Evolutionary conservation across 2,113 vertebrate genomes (phyloP).

Genomic region (Strix aluco): DNA sequence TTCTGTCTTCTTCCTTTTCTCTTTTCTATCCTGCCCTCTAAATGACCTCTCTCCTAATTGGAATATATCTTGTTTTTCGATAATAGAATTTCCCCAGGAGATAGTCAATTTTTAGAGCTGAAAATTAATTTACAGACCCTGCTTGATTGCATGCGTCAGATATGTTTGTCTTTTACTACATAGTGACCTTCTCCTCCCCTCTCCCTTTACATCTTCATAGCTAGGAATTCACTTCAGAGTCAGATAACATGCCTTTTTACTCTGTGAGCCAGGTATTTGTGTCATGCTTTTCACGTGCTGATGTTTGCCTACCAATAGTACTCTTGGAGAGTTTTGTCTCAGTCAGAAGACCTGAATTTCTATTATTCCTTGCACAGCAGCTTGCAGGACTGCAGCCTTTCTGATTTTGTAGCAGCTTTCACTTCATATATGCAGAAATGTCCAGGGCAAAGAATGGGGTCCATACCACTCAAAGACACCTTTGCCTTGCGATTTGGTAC

Average conservation of each 20-base stretch:
- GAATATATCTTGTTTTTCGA: slow-evolving; percentile 69
- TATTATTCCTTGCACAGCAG: neutral
- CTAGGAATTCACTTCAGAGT: neutral
- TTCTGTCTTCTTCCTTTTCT: neutral
- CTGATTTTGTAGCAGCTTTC: neutral
- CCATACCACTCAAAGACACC: rapidly evolving
- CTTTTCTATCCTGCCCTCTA: slow-evolving; percentile 43
- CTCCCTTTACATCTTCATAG: slow-evolving; percentile 31
- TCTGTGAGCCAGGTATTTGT: neutral
- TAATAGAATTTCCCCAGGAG: slow-evolving; percentile 69
- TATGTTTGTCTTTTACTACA: slow-evolving; percentile 62
- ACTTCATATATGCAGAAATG: neutral
- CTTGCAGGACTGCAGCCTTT: neutral
- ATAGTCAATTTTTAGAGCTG: slow-evolving; percentile 62
- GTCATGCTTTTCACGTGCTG: neutral
- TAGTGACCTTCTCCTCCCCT: slow-evolving; percentile 55
- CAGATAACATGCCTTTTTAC: neutral
- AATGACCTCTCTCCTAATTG: slow-evolving; percentile 58
- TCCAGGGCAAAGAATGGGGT: neutral
- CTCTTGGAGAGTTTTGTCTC: neutral
- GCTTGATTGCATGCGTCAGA: slow-evolving; percentile 55
- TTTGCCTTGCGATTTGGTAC: neutral
- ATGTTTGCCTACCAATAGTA: rapidly evolving
- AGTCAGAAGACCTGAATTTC: neutral
- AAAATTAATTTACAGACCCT: slow-evolving; percentile 60